Conservation (phyloP, 2,797 vertebrate genomes). For the Limosa lapponica region DNA sequence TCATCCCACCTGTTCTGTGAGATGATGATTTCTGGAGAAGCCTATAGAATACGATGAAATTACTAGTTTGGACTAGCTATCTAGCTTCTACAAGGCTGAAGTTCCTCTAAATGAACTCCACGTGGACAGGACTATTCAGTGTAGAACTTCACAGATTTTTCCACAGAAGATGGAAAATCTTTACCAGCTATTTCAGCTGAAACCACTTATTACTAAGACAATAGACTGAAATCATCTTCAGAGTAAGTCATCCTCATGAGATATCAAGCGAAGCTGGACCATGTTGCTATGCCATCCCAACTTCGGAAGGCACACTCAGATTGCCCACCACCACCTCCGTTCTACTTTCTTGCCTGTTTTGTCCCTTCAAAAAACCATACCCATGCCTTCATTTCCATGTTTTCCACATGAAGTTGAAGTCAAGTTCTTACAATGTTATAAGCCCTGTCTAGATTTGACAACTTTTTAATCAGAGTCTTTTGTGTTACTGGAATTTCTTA, state of each 20-base stretch:
- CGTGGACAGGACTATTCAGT: not conserved
- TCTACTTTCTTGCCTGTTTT: not conserved
- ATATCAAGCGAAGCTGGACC: not conserved
- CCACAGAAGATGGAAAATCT: not conserved
- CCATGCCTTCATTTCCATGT: not conserved
- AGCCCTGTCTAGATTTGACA: not conserved
- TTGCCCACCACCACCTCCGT: not conserved
- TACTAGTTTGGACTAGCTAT: not conserved
- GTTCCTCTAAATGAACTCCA: not conserved
- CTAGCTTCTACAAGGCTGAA: not conserved
- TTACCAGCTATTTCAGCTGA: not conserved
- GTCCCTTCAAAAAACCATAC: not conserved
- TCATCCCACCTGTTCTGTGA: constrained; percentile 21
- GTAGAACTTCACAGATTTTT: not conserved
- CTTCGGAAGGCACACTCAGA: not conserved
- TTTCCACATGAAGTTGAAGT: not conserved
- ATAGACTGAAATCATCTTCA: not conserved
- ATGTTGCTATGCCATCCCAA: not conserved
- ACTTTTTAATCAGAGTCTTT: not conserved
- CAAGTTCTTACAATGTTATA: not conserved
- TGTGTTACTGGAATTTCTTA: not conserved
- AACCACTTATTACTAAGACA: not conserved
- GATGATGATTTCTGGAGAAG: constrained; percentile 32
- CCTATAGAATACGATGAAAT: not conserved
- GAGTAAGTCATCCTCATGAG: not conserved